A percentile compares a stretch with the other conserved stretches of the same genome.
Conservation (phyloP, 2,888 invertebrate species). For the Chloromyia formosa region DNA sequence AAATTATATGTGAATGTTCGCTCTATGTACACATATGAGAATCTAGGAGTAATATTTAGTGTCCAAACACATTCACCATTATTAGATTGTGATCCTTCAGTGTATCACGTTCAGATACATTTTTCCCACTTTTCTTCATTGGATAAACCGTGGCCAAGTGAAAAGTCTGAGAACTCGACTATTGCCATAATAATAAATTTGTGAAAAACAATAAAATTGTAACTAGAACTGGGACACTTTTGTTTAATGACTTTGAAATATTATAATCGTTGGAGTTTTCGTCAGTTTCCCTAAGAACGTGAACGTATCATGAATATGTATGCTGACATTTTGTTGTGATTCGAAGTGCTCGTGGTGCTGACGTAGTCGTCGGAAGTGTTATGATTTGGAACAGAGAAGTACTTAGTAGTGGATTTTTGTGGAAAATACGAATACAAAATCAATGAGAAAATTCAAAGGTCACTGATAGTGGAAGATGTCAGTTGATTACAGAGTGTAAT, state of each 20-base stretch:
- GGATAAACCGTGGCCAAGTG: background rate
- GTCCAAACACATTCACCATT: constrained; percentile 37
- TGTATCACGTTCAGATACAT: constrained; percentile 4
- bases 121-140: background rate
- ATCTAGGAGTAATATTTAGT: constrained; percentile 14
- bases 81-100: constrained; percentile 32
- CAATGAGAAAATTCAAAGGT: constrained; percentile 24
- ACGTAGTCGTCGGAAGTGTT: no score
- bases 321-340: background rate
- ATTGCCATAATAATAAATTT: constrained; percentile 25
- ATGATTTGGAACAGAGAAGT: no score
- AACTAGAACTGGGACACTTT: constrained; percentile 14
- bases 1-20: constrained; percentile 37
- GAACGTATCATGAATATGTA: constrained; percentile 22
- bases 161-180: background rate
- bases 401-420: background rate
- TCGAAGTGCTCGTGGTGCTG: background rate
- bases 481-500: no score
- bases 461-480: background rate
- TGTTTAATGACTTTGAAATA: background rate
- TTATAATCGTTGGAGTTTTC: background rate
- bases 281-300: constrained; percentile 33
- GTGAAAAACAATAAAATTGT: background rate
- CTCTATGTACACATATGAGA: constrained; percentile 32
- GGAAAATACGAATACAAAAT: background rate